Conservation (phyloP, 2,797 vertebrate species). For the Euthynnus affinis region DNA sequence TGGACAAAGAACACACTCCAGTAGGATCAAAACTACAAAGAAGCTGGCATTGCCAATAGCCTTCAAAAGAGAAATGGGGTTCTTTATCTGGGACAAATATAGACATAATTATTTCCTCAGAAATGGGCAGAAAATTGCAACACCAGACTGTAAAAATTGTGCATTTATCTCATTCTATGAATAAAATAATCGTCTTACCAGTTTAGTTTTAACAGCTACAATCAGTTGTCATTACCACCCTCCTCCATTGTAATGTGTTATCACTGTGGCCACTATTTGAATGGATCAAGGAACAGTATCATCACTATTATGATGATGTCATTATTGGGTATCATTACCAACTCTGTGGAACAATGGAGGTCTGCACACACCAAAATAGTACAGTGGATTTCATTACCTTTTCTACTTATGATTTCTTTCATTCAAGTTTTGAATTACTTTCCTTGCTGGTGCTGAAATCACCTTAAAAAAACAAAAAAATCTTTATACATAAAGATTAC, state of each 20-base stretch:
- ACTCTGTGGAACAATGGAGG: constrained; percentile 52
- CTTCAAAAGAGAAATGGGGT: constrained; percentile 58
- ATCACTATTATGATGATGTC: too few species aligned
- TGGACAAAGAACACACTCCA: constrained; percentile 67
- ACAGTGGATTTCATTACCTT: constrained; percentile 22
- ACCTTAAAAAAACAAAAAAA: constrained; percentile 9
- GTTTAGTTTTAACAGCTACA: constrained; percentile 57
- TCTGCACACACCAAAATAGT: constrained; percentile 8
- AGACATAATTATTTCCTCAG: constrained; percentile 61
- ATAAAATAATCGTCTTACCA: constrained; percentile 56
- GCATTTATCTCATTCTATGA: constrained; percentile 66
- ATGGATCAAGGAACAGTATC: constrained; percentile 55
- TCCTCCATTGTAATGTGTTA: constrained; percentile 55
- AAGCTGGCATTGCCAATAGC: constrained; percentile 52
- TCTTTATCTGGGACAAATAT: constrained; percentile 72
- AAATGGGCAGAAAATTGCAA: constrained; percentile 63
- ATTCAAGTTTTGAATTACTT: constrained; percentile 4
- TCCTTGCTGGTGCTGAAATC: constrained; percentile 3
- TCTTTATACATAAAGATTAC: constrained; percentile 65
- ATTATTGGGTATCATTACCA: constrained; percentile 54
- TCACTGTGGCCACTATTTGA: constrained; percentile 51
- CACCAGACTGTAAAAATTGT: constrained; percentile 45
- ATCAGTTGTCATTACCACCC: constrained; percentile 63
- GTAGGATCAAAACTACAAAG: constrained; percentile 65
- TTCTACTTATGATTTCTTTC: constrained; percentile 1